Base-by-base conservation (phyloP, 2,113 vertebrate species). In the Platysteira castanea region DNA sequence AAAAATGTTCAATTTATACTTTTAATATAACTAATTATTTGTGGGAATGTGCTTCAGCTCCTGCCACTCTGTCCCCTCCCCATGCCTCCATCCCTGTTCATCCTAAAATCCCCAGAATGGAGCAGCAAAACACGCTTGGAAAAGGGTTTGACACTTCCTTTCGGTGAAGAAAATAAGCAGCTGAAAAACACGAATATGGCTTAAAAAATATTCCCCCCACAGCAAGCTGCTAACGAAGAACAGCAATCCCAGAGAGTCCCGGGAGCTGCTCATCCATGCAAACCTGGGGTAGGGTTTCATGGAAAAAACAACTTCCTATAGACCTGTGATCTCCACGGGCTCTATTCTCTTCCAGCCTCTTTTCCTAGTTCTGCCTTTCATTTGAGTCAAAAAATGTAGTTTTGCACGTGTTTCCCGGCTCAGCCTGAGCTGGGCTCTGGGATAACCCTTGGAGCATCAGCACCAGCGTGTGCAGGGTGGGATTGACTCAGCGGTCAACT, bases 111-210 rank as follows among this genome's bases (percentile, higher is more conserved):
- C 28, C 37, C 24, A 4, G 0, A 0, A 10, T 1, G 26, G 23
- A 82, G 47, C 85, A 39, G 65, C 6, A 17, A 59, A 67, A 80
- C 1, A 1, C 0, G 0, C 42, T 28, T 31, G 26, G 47, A 59
- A 61, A 87, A 79, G 21, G 60, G 11, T 41, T 61, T 53, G 50
- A 30, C 11, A 0, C 17, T 41, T 68, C 10, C 10, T 56, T 64
- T 3, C 6, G 44, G 13, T 20, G 7, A 37, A 69, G 59, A 81
- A 75, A 79, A 77, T 2, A 13, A 61, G 12, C 14, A 52, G 35
- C 21, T 27, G 42, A 61, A 33, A 61, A 77, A 44, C 6, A 31
- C 57, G 31, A 42, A 35, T 6, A 9, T 1, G 24, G 9, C 20
- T 81, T 59, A 20, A 67, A 75, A 53, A 52, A 16, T 12, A 53